These are phyloP conservation scores for Agrochola lychnidis DNA, from an alignment of 2,888 invertebrate genomes.

Conservation along the genomic window DNA sequence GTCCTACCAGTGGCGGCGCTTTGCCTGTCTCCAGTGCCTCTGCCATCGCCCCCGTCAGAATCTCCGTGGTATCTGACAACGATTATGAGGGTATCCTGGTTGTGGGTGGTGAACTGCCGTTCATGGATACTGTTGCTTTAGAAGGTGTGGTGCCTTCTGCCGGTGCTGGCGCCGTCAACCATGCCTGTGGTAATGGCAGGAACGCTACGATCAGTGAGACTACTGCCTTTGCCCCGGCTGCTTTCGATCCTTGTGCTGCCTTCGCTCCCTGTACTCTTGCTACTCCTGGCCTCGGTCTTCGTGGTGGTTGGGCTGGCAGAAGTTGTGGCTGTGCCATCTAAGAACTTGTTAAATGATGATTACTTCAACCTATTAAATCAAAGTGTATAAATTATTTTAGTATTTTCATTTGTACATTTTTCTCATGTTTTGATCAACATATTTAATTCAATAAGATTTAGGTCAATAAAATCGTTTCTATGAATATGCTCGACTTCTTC, in stretches of 20 bases:
- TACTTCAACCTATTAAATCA: not conserved
- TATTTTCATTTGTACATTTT: not conserved
- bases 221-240: constrained; percentile 17
- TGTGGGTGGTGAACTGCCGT: constrained; percentile 73
- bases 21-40: constrained; percentile 44
- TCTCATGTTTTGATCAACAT: too few relatives aligned
- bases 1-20: constrained; percentile 51
- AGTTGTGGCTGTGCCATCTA: constrained; percentile 22
- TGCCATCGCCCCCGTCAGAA: constrained; percentile 32
- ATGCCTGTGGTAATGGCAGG: constrained; percentile 74
- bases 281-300: not conserved
- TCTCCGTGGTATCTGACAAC: constrained; percentile 58
- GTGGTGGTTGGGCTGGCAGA: constrained; percentile 10
- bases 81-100: constrained; percentile 61
- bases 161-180: constrained; percentile 72
- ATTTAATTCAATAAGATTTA: too few relatives aligned
- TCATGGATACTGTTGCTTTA: constrained; percentile 73
- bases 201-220: constrained; percentile 63
- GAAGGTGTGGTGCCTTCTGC: constrained; percentile 74
- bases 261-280: constrained; percentile 29
- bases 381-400: not conserved
- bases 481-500: too few relatives aligned
- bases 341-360: not conserved
- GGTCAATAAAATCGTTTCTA: too few relatives aligned
- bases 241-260: constrained; percentile 7